Evolutionary conservation across 2,888 invertebrate genomes (phyloP).

Genomic region (Caenorhabditis angaria): DNA sequence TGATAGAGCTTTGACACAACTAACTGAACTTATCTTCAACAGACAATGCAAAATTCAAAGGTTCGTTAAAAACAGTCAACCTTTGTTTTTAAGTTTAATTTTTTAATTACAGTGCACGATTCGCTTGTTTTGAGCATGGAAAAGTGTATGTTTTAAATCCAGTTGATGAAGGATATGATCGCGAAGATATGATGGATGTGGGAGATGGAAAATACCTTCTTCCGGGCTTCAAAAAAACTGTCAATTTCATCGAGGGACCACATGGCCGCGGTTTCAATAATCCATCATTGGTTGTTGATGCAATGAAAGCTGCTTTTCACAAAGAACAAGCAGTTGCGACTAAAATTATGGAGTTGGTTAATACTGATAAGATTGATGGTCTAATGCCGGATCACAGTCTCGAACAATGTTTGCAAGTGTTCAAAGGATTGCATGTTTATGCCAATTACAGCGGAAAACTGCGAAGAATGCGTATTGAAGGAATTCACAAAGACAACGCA

Average conservation of each 20-base stretch:
- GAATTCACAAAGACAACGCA: slow-evolving; percentile 14
- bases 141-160: slow-evolving; percentile 39
- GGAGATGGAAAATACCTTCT: slow-evolving; percentile 46
- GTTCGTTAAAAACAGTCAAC: slow-evolving; percentile 13
- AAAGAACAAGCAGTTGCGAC: slow-evolving; percentile 20
- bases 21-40: slow-evolving; percentile 35
- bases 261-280: slow-evolving; percentile 30
- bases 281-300: slow-evolving; percentile 46
- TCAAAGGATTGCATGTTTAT: slow-evolving; percentile 36
- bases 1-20: slow-evolving; percentile 16
- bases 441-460: slow-evolving; percentile 11
- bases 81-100: too few relatives aligned
- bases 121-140: slow-evolving; percentile 42
- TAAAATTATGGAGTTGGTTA: slow-evolving; percentile 12
- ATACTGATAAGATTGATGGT: background rate
- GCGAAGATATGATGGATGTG: slow-evolving; percentile 28
- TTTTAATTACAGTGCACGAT: slow-evolving; percentile 18
- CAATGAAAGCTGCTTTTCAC: slow-evolving; percentile 55
- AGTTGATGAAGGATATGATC: slow-evolving; percentile 14
- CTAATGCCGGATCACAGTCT: background rate
- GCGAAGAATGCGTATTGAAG: slow-evolving; percentile 19
- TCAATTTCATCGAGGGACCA: slow-evolving; percentile 47
- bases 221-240: slow-evolving; percentile 41
- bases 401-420: background rate
- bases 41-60: slow-evolving; percentile 24